A percentile compares a stretch with the other conserved stretches of the same genome.
Evolutionary conservation across 2,888 invertebrate genomes (phyloP).

Genomic region (Lydus trimaculatus): DNA sequence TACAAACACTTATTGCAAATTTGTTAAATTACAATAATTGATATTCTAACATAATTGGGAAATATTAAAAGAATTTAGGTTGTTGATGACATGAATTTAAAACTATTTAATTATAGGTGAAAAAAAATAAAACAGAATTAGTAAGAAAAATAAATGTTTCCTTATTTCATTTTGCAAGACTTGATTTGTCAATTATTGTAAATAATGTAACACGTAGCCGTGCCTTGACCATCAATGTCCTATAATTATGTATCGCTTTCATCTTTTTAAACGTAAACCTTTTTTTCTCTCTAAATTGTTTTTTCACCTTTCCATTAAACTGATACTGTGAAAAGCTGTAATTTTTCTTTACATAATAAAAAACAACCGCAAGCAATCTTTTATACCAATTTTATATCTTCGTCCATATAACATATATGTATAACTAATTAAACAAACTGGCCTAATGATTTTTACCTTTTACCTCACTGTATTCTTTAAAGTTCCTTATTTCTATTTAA

Average conservation of each 20-base stretch:
- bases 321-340: neutral
- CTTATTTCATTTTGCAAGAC: neutral
- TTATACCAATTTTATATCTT: neutral
- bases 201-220: slow-evolving; percentile 1
- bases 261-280: neutral
- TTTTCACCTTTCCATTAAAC: neutral
- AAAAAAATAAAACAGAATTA: neutral
- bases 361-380: neutral
- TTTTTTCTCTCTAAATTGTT: neutral
- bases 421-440: no score
- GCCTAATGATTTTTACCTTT: neutral
- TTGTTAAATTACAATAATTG: neutral
- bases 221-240: slow-evolving; percentile 8
- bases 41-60: neutral
- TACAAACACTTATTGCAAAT: neutral
- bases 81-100: neutral
- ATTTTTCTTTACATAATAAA: slow-evolving; percentile 1
- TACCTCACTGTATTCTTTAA: no score
- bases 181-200: neutral
- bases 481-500: no score
- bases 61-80: neutral
- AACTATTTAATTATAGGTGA: neutral
- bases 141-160: neutral
- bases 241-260: neutral
- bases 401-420: neutral